Evolutionary conservation across 2,113 vertebrate species (phyloP), one percentile per base, ranked within the genome.

Genomic region (Dendrocopos noguchii): DNA sequence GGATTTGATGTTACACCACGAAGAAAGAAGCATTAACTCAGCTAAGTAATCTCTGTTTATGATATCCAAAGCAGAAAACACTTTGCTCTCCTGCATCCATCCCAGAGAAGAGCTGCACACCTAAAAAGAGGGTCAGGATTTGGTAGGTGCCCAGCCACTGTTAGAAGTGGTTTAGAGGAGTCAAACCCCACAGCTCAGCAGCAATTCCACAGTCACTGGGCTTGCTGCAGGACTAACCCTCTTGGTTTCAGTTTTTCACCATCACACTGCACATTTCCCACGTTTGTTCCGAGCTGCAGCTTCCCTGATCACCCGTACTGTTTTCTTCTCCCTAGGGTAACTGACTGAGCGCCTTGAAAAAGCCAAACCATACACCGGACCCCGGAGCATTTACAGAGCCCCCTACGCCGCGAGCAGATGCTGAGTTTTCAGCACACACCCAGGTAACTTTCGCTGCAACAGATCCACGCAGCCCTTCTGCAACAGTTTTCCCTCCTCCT

Each of bases 321-420:
- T 27, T 10, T 44, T 67, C 17, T 12, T 50, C n/a, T 46, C 33
- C 3, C 52, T 9, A 3, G 9, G 18, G 12, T 12, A 61, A 55
- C 0, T 0, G 6, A 34, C 42, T 29, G 10, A 19, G 22, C 39
- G 5, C 29, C n/a, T 80, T 86, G 59, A 39, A 16, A 47, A 36
- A 34, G 18, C 7, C 47, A 28, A n/a, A 76, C 67, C 1, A 60
- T 0, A 19, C 36, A 2, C 20, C 3, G 9, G 6, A 24, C 21
- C 6, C 25, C 33, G 1, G 19, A 16, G 10, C 1, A 24, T 10
- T 61, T 1, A 15, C 12, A 22, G 12, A 28, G 18, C 36, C 4
- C 3, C 8, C 6, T 3, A 7, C 44, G 1, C 6, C 14, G 7
- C 66, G 16, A 79, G 31, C 53, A 61, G 25, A 33, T 2, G 0